phyloP scores from a whole-genome alignment of 1,140 invertebrate genomes.

The Ceratoteleas bidentatus region DNA sequence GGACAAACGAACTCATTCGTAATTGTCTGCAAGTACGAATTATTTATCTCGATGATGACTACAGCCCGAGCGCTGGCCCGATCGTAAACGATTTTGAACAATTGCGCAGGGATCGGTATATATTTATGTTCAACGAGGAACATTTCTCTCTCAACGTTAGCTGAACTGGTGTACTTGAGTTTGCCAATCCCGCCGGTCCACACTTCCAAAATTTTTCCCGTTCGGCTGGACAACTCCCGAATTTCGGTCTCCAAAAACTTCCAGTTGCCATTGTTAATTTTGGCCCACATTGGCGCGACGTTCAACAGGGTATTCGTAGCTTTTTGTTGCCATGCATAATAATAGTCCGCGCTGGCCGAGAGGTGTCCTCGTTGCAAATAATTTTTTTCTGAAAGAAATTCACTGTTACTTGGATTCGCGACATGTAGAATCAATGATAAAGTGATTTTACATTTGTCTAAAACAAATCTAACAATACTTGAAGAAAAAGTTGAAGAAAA shows the following conservation, averaged over 20 bases:
- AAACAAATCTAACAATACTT: background rate
- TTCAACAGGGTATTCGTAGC: slow-evolving; percentile 4
- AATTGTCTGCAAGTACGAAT: background rate
- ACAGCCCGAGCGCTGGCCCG: background rate
- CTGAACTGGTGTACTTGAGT: background rate
- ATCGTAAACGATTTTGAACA: slow-evolving; percentile 18
- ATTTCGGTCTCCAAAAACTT: slow-evolving; percentile 2
- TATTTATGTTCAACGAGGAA: background rate
- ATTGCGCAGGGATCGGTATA: background rate
- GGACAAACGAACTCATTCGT: background rate
- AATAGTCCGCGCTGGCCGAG: background rate
- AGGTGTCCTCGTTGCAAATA: slow-evolving; percentile 13
- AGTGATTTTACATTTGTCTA: background rate
- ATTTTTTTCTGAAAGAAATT: slow-evolving; percentile 1
- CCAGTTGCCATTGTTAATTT: slow-evolving; percentile 19
- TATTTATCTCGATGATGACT: slow-evolving; percentile 12
- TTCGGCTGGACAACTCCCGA: background rate
- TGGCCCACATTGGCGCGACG: slow-evolving; percentile 6
- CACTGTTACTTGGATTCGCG: background rate
- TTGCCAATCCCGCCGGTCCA: slow-evolving; percentile 11
- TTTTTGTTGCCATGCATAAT: slow-evolving; percentile 10
- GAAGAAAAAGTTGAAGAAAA: no score
- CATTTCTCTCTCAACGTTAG: background rate
- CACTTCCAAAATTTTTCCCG: background rate
- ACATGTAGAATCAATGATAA: background rate